Base-by-base conservation (phyloP, 1,140 invertebrate genomes). In the Caenorhabditis latens region DNA sequence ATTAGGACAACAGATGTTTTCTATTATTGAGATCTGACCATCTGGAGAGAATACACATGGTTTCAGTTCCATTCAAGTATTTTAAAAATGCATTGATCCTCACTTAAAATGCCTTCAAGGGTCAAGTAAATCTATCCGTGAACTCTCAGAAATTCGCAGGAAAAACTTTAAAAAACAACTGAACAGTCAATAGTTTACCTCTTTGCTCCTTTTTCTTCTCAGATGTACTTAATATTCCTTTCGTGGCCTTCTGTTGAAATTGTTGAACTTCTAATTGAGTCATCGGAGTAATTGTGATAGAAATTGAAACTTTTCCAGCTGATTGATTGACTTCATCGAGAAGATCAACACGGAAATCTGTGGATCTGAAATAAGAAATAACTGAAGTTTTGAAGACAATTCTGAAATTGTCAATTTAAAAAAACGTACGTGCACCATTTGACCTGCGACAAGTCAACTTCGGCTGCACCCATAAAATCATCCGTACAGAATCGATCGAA, bases 401-500 rank as follows among this genome's bases (percentile, higher is more conserved):
- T 53, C 9, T 8, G 50, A 53, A 53, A 32, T 32, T 32, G 32
- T 2, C 32, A 32, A 32, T 2, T 1, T 0, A 61, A 32, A 57
- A 57, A 24, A 63, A 91, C 93, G 93, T 93, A 95, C 95, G 93
- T 95, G 88, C 96, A 95, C 42, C 97, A 93, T 89, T 97, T 96
- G 84, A 99, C 93, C 87, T 95, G 94, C 8, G 95, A 96, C 46
- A 98, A 94, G 93, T 98, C 96, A 86, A 99, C 93, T 71, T 95
- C 94, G 4, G 96, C 96, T 79, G 95, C 95, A 16, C 98, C 98
- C 96, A 99, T 98, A 92, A 98, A 98, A 94, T 99, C 98, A 93
- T 99, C 98, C 94, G 96, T 92, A 71, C 98, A 94, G 46, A 97
- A 97, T 95, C 97, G 97, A 92, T 99, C 98, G 93, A 98, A 98